Base-by-base conservation (phyloP, 2,113 vertebrate genomes). In the Poeciliopsis turrubarensis region DNA sequence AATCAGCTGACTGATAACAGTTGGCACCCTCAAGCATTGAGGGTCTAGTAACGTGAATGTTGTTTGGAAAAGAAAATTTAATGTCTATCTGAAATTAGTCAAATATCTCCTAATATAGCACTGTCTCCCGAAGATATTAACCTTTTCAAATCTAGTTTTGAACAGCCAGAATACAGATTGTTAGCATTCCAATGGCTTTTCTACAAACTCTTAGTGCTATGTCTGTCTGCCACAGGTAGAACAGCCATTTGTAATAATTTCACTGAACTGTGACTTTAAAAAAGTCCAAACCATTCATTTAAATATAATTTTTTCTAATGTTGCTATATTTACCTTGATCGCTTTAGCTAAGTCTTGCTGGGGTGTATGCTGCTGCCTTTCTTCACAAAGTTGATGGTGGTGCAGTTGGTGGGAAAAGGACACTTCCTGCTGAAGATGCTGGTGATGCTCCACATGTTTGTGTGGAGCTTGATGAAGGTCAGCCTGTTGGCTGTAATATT, bases 321-420 rank as follows among this genome's bases (percentile, higher is more conserved):
- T 26, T 26, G 1, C 54, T 13, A 5, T 9, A 13, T 29, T 87
- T 88, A 95, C 94, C 92, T 95, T 95, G 62, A 93, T 86, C 5
- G 92, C 91, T 77, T 83, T 89, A 73, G 91, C 77, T 15, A 92
- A 77, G 27, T 94, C 92, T 57, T 92, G 92, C 51, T 91, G 80
- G 26, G 84, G 60, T 17, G 79, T 63, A 37, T 79, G 82, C 25
- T 81, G 82, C 44, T 89, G 84, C 32, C 89, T 87, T 27, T 87
- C 83, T 25, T 89, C 89, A 22, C 87, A 84, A 25, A 90, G 82
- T 0, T 70, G 75, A 34, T 89, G 88, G 61, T 91, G 90, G 29
- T 88, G 92, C 3, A 81, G 86, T 54, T 88, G 85, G 0, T 83
- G 79, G 13, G 80, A 34, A 63, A 81, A 85, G 60, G 84, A 73